Evolutionary conservation across 37 sponge, comb jelly and placozoan species (phyloP).

Genomic region (Eunapius fragilis): DNA sequence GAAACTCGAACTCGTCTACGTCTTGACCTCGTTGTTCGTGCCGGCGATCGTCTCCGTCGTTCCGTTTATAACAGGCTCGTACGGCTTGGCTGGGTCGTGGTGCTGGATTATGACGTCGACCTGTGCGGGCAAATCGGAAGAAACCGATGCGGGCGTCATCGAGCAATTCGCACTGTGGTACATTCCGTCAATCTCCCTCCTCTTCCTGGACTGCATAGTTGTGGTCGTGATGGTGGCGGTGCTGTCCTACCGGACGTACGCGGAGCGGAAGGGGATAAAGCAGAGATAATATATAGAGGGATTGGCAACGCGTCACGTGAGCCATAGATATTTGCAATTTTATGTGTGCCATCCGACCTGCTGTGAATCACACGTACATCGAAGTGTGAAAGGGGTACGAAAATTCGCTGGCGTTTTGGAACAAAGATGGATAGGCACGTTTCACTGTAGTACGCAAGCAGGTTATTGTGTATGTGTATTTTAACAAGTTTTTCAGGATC

Average conservation of each 20-base stretch:
- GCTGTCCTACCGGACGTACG: neutral
- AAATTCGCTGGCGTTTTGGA: too few relatives aligned
- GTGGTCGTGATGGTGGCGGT: neutral
- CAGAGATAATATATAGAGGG: too few relatives aligned
- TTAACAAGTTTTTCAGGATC: too few relatives aligned
- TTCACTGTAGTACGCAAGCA: too few relatives aligned
- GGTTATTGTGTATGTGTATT: too few relatives aligned
- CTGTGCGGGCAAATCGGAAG: neutral
- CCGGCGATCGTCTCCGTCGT: neutral
- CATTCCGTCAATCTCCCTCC: neutral
- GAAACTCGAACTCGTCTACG: neutral
- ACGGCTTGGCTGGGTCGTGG: constrained; percentile 2
- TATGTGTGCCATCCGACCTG: too few relatives aligned
- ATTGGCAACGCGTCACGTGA: too few relatives aligned
- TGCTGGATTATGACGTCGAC: constrained; percentile 2
- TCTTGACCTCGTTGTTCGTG: neutral
- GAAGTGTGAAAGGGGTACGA: too few relatives aligned
- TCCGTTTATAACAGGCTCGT: neutral
- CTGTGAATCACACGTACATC: too few relatives aligned
- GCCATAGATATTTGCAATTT: too few relatives aligned
- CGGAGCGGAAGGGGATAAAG: neutral
- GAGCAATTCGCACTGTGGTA: constrained; percentile 13
- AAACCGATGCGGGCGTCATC: neutral
- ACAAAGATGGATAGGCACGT: too few relatives aligned
- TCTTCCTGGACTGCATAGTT: neutral